These are phyloP conservation scores for Pseudoatta argentina DNA, from an alignment of 1,140 invertebrate genomes.

Conservation along the genomic window DNA sequence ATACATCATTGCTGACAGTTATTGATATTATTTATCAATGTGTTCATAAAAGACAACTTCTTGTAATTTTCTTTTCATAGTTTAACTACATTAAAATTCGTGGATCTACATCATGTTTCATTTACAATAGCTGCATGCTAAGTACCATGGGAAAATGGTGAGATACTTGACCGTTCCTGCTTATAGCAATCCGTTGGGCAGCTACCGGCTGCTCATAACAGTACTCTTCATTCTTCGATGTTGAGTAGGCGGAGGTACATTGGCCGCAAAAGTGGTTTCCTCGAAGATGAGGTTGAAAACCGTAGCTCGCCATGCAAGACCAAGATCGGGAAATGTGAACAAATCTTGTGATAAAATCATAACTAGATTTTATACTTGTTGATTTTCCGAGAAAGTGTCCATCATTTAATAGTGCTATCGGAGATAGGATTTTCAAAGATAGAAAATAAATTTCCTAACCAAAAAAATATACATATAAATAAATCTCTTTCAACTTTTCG, in stretches of 20 bases:
- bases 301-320: constrained; percentile 44
- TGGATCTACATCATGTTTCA: constrained; percentile 56
- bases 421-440: neutral
- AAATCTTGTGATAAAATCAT: neutral
- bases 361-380: neutral
- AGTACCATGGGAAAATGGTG: constrained; percentile 76
- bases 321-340: constrained; percentile 33
- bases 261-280: constrained; percentile 62
- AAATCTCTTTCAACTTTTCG: neutral
- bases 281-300: constrained; percentile 62
- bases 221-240: constrained; percentile 65
- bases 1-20: neutral
- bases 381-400: neutral
- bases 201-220: constrained; percentile 76
- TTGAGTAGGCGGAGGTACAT: constrained; percentile 62
- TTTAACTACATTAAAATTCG: constrained; percentile 46
- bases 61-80: constrained; percentile 13
- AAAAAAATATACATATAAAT: constrained; percentile 8
- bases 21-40: neutral
- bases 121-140: constrained; percentile 70
- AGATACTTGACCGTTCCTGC: constrained; percentile 50
- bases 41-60: neutral
- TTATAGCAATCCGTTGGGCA: constrained; percentile 64
- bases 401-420: neutral
- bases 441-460: neutral